A percentile compares a stretch with the other conserved stretches of the same genome.
Conservation (phyloP, 2,888 invertebrate genomes). For the Coleophora deauratella region DNA sequence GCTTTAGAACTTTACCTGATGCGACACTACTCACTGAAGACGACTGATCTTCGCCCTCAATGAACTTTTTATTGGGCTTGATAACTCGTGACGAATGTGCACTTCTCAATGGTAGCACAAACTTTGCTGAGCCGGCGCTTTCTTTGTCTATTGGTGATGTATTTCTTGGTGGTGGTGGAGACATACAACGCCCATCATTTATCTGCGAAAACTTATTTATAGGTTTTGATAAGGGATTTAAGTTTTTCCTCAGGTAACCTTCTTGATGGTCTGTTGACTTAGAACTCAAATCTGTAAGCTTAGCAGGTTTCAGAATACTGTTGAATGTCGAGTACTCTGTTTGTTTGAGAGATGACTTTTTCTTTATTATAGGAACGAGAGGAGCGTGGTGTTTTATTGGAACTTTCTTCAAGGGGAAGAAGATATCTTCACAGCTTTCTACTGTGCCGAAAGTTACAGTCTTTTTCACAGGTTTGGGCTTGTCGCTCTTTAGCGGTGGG, state of each 20-base stretch:
- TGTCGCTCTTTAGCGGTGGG: conserved; percentile 44
- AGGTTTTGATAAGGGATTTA: conserved; percentile 63
- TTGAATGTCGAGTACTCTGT: conserved; percentile 73
- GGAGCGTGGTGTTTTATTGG: conserved; percentile 75
- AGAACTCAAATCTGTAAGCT: conserved; percentile 76
- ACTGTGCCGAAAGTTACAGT: conserved; percentile 78
- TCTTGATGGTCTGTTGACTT: conserved; percentile 65
- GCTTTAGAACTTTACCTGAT: conserved; percentile 62
- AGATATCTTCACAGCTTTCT: conserved; percentile 76
- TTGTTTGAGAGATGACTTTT: conserved; percentile 73
- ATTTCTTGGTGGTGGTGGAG: conserved; percentile 59
- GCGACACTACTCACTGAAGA: conserved; percentile 33
- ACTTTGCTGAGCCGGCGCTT: conserved; percentile 60
- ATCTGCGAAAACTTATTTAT: conserved; percentile 65
- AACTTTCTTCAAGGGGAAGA: conserved; percentile 72
- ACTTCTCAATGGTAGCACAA: conserved; percentile 86
- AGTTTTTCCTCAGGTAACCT: conserved; percentile 60
- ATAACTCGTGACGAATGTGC: conserved; percentile 90
- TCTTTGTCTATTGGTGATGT: conserved; percentile 56
- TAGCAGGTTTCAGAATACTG: conserved; percentile 76
- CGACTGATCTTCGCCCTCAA: conserved; percentile 77
- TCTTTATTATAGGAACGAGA: conserved; percentile 77
- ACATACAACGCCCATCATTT: conserved; percentile 58
- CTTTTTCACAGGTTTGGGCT: conserved; percentile 73
- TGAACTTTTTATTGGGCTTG: conserved; percentile 89